Base-by-base conservation (phyloP, 2,113 vertebrate species). In the Pavo muticus region DNA sequence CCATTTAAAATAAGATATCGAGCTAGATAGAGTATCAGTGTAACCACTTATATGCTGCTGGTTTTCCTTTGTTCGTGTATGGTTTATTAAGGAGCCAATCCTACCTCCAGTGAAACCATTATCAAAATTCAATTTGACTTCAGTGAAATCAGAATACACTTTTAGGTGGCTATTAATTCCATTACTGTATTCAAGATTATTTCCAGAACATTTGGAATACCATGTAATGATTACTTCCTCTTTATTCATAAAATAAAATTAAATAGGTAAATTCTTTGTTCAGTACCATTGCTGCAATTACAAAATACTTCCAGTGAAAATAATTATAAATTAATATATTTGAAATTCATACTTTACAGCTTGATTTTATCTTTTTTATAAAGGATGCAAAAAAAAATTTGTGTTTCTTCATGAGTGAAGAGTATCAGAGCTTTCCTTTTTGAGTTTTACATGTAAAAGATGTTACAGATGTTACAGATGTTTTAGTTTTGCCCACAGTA, bases 81-180 rank as follows among this genome's bases (percentile, higher is more conserved):
- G 68, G 39, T 77, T 95, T 96, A 88, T 83, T 91, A 64, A 84
- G 40, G 42, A 87, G 19, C 47, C 65, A 20, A n/a, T 94, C 65
- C 72, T 93, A 47, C 69, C 57, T 88, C 69, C 57, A 86, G 59
- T 91, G 72, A 95, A 96, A 88, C 64, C 30, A 78, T 23, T 65
- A 59, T 77, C 85, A 95, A 91, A 95, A 93, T 68, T 77, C 75
- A 83, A 48, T 80, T 91, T 95, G 82, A 91, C 64, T 65, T 94
- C 73, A 79, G 65, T 63, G 83, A 91, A 86, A 90, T 57, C 60
- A 72, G 82, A 94, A 94, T 87, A 83, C 23, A 35, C 24, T 64
- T 94, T 88, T 77, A 91, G 83, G 56, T 86, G 47, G 42, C 61
- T 90, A 80, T 94, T 94, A 90, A 91, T 90, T 83, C 65, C 47